These are phyloP conservation scores for Zosterops japonicus DNA, from an alignment of 2,113 vertebrate genomes.

Conservation along the genomic window DNA sequence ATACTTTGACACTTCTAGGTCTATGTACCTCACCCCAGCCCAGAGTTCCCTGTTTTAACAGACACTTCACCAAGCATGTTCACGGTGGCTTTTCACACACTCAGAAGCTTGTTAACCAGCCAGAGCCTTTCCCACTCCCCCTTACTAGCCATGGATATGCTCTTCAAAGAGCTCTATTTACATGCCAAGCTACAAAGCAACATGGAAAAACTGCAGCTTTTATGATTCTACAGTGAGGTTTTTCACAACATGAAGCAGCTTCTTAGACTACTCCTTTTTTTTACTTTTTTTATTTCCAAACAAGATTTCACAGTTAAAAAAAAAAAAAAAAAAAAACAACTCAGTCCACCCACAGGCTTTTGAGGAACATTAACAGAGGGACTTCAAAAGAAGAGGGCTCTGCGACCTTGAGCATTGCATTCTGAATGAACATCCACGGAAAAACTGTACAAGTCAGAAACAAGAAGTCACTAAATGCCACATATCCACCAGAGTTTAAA, in stretches of 20 bases:
- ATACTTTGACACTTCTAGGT: not conserved
- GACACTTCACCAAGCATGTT: not conserved
- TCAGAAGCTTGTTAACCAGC: not conserved
- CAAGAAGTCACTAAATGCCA: not conserved
- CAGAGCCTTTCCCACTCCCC: not conserved
- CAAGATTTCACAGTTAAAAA: not conserved
- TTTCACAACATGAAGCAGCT: conserved; percentile 25
- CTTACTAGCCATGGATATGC: not conserved
- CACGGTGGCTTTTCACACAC: not conserved
- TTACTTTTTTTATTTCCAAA: not conserved
- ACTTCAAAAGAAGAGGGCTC: not conserved
- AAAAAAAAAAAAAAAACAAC: not conserved
- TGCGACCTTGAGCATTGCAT: not conserved
- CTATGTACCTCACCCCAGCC: not conserved
- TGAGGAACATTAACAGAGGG: not conserved
- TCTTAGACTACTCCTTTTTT: not conserved
- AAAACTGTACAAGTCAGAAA: not conserved
- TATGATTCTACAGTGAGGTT: conserved; percentile 29
- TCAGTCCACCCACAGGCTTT: not conserved
- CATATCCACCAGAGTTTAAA: not conserved
- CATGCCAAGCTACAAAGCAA: conserved; percentile 56
- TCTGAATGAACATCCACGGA: not conserved
- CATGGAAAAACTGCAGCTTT: conserved; percentile 47
- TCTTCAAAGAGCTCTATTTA: conserved; percentile 62
- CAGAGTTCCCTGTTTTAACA: not conserved